Evolutionary conservation across 2,797 vertebrate genomes (phyloP).

Genomic region (Anguilla megastoma): DNA sequence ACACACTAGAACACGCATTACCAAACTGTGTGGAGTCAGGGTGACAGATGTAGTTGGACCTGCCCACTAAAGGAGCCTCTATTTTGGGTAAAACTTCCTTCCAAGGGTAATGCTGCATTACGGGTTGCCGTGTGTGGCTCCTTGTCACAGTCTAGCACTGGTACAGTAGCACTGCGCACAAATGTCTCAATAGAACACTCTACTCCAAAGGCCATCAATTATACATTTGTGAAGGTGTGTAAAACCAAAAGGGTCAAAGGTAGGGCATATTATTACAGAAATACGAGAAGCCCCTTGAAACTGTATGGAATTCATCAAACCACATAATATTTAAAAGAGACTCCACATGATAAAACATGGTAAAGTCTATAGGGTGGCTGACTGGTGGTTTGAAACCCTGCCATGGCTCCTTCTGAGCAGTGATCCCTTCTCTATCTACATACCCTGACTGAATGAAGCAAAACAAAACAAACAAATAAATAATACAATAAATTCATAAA

Average conservation of each 20-base stretch:
- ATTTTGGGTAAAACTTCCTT: not conserved
- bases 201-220: not conserved
- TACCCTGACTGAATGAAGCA: too few relatives aligned
- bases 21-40: not conserved
- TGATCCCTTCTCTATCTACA: too few relatives aligned
- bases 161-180: not conserved
- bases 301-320: not conserved
- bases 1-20: not conserved
- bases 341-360: too few relatives aligned
- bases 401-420: too few relatives aligned
- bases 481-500: too few relatives aligned
- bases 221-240: not conserved
- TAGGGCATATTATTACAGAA: not conserved
- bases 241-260: not conserved
- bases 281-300: too few relatives aligned
- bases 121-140: not conserved
- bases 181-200: not conserved
- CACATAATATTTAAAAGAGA: too few relatives aligned
- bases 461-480: too few relatives aligned
- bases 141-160: not conserved
- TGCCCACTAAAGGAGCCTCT: too few relatives aligned
- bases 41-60: too few relatives aligned
- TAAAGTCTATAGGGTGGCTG: too few relatives aligned
- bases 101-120: not conserved
- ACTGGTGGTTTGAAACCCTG: too few relatives aligned